These are phyloP conservation scores for Drosophila prolongata DNA, from an alignment of 2,888 invertebrate genomes.

Conservation along the genomic window DNA sequence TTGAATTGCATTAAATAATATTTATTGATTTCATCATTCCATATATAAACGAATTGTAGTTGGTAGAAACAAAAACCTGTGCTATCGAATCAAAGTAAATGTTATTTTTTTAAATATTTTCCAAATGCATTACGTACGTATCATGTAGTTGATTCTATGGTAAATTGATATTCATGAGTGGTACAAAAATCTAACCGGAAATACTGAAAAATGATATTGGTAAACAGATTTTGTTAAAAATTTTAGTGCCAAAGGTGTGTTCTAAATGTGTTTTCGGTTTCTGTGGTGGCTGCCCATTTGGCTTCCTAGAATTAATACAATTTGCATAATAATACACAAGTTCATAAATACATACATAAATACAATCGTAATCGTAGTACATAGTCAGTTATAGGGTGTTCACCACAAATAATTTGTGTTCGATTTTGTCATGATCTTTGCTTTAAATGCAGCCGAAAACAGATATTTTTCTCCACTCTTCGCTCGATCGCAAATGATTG, in stretches of 20 bases:
- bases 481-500: conserved; percentile 53
- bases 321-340: conserved; percentile 61
- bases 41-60: conserved; percentile 49
- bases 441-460: conserved; percentile 70
- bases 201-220: conserved; percentile 1
- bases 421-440: conserved; percentile 8
- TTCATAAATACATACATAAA: conserved; percentile 73
- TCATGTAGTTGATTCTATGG: conserved; percentile 16
- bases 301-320: conserved; percentile 65
- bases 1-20: conserved; percentile 76
- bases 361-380: conserved; percentile 69
- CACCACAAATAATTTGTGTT: conserved; percentile 37
- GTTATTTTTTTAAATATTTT: conserved; percentile 20
- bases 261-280: conserved; percentile 12
- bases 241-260: conserved; percentile 37
- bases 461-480: conserved; percentile 33
- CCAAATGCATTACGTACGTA: conserved; percentile 39
- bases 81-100: conserved; percentile 34
- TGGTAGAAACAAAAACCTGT: conserved; percentile 40
- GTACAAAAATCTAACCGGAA: not conserved
- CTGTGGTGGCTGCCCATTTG: conserved; percentile 35
- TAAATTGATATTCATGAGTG: not conserved
- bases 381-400: conserved; percentile 64
- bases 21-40: conserved; percentile 72
- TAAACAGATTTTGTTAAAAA: conserved; percentile 2